phyloP scores from a whole-genome alignment of 2,113 vertebrate species.

The Scalopus aquaticus region DNA sequence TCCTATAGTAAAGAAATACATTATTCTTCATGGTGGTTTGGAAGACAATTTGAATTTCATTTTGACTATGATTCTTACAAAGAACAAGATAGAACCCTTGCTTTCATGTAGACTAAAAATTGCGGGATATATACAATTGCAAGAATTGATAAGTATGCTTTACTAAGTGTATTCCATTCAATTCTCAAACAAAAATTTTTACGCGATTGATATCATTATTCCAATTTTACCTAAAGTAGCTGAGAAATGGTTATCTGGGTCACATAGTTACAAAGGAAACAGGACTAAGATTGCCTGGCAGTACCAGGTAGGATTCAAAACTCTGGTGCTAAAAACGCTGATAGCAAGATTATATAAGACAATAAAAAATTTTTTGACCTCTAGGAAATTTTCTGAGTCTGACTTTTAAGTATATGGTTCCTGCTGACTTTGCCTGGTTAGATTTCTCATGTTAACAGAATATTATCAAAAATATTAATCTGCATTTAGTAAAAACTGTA shows the following conservation, averaged over 20 bases:
- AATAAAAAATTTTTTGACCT: constrained; percentile 3
- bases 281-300: not conserved
- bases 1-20: not conserved
- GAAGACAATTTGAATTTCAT: not conserved
- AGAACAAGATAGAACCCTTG: not conserved
- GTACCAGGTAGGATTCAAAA: not conserved
- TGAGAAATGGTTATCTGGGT: not conserved
- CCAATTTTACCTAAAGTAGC: not conserved
- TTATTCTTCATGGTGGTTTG: not conserved
- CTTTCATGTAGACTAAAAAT: not conserved
- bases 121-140: not conserved
- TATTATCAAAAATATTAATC: not conserved
- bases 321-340: not conserved
- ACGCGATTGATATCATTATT: not conserved
- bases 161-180: not conserved
- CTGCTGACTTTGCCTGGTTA: not conserved
- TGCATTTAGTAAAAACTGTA: not conserved
- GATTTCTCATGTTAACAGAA: not conserved
- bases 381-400: not conserved
- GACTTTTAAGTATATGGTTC: not conserved
- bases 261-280: not conserved
- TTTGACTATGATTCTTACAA: not conserved
- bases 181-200: not conserved
- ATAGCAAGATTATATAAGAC: not conserved
- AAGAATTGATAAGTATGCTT: not conserved